These are phyloP conservation scores for Sebastes aleutianus DNA, from an alignment of 2,797 vertebrate genomes.

Conservation along the genomic window DNA sequence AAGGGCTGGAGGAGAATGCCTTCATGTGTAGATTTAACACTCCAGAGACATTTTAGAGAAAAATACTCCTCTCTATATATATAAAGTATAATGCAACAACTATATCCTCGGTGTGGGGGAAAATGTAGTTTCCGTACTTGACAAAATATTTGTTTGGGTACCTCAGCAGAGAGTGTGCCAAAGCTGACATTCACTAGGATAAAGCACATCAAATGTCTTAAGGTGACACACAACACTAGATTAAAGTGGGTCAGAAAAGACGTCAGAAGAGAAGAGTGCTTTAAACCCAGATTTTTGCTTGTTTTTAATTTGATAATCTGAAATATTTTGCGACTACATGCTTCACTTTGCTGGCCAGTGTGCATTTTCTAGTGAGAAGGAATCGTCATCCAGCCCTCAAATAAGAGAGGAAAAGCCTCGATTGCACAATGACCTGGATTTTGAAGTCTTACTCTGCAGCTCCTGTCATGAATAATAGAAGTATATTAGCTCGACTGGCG, in stretches of 20 bases:
- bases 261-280: slow-evolving; percentile 16
- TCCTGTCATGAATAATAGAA: slow-evolving; percentile 23
- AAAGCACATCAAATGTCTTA: slow-evolving; percentile 70
- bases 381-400: slow-evolving; percentile 38
- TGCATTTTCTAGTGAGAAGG: slow-evolving; percentile 38
- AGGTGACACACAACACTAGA: slow-evolving; percentile 13
- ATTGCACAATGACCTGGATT: slow-evolving; percentile 29
- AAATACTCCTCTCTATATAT: slow-evolving; percentile 14
- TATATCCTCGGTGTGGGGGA: slow-evolving; percentile 24
- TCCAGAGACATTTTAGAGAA: slow-evolving; percentile 50
- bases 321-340: slow-evolving; percentile 9
- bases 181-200: slow-evolving; percentile 55
- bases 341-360: slow-evolving; percentile 25
- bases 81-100: slow-evolving; percentile 42
- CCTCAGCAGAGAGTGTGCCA: slow-evolving; percentile 61
- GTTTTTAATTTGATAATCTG: background rate
- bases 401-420: background rate
- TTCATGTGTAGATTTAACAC: slow-evolving; percentile 53
- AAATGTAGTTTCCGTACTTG: slow-evolving; percentile 26
- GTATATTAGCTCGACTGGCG: slow-evolving; percentile 21
- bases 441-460: slow-evolving; percentile 36
- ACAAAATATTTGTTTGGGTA: slow-evolving; percentile 19
- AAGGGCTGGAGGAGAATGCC: slow-evolving; percentile 60
- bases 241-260: background rate
- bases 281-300: background rate